Conservation (phyloP, 1,140 invertebrate species). For the Helicoverpa armigera region DNA sequence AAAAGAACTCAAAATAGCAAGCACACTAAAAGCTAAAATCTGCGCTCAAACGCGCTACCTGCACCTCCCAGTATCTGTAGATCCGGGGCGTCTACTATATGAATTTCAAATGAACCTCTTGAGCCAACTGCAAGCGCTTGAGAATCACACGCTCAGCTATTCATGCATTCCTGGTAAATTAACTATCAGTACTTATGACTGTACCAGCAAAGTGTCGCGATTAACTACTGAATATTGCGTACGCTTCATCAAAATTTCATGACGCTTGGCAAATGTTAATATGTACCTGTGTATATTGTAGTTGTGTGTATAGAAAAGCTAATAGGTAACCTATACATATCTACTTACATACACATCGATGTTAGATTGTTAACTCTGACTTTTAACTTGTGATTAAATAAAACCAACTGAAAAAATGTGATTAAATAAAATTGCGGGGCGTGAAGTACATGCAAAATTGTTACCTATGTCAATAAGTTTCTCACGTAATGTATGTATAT, state of each 20-base stretch:
- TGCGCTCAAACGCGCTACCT: background rate
- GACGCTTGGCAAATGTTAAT: slow-evolving; percentile 16
- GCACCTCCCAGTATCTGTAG: slow-evolving; percentile 2
- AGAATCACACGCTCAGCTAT: slow-evolving; percentile 60
- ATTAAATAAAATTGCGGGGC: no score
- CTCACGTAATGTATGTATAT: no score
- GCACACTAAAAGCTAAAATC: background rate
- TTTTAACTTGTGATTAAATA: no score
- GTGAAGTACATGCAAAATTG: no score
- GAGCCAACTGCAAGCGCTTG: slow-evolving; percentile 59
- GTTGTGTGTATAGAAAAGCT: background rate
- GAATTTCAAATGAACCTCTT: slow-evolving; percentile 65
- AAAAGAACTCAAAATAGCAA: background rate
- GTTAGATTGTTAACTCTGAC: no score
- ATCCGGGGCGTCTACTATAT: slow-evolving; percentile 48
- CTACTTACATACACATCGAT: no score
- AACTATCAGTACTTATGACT: slow-evolving; percentile 51
- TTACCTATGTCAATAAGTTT: no score
- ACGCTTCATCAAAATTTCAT: slow-evolving; percentile 39
- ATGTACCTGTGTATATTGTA: background rate
- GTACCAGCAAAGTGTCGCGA: slow-evolving; percentile 39
- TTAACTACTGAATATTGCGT: slow-evolving; percentile 40
- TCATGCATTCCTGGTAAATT: slow-evolving; percentile 66
- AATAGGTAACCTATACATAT: background rate
- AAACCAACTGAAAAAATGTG: no score